Percentiles rank a stretch among this genome's conserved stretches.
phyloP scores from a whole-genome alignment of 2,113 vertebrate genomes.

The Aramus guarauna region DNA sequence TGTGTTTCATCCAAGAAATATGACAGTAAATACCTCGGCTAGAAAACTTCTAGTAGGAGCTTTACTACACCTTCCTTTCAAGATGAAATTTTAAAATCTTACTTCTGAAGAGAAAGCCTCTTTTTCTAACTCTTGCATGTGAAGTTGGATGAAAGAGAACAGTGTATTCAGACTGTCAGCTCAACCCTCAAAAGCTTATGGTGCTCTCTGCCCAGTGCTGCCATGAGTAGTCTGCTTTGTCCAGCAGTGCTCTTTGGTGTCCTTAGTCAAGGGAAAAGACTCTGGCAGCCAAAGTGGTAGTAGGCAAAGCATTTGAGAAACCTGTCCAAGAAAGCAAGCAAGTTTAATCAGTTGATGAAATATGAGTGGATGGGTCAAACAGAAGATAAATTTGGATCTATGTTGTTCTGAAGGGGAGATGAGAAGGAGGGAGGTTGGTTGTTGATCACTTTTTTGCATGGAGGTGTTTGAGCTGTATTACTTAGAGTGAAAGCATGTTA shows the following conservation, averaged over 20 bases:
- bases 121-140: rapidly evolving
- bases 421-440: neutral
- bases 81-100: neutral
- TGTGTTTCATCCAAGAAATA: neutral
- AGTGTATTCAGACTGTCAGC: neutral
- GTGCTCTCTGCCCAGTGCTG: neutral
- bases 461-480: neutral
- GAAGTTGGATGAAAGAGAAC: neutral
- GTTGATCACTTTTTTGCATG: neutral
- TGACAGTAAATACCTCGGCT: neutral
- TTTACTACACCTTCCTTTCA: neutral
- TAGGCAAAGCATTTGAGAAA: neutral
- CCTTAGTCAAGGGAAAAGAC: neutral
- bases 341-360: neutral
- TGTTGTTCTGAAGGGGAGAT: neutral
- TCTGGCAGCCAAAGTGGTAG: neutral
- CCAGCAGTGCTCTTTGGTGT: neutral
- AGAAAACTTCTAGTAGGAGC: neutral
- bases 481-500: neutral
- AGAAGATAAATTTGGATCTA: neutral
- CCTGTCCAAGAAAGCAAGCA: rapidly evolving
- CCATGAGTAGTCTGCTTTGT: rapidly evolving
- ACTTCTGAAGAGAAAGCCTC: neutral
- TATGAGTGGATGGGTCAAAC: neutral
- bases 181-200: neutral